Conservation (phyloP, 1,140 invertebrate species). For the Conopomorpha cramerella region DNA sequence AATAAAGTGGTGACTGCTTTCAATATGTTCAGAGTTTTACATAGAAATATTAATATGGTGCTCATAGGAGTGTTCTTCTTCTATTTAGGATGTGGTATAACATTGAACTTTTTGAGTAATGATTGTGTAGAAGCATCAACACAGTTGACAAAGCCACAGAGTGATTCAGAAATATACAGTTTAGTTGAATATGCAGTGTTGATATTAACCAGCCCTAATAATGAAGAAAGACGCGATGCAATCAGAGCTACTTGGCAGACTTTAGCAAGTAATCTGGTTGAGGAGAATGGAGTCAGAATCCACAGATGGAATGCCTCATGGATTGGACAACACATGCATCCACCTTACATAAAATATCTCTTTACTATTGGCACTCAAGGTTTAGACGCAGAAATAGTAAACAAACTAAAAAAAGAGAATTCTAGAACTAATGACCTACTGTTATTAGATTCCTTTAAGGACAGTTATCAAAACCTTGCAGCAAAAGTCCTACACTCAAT, state of each 20-base stretch:
- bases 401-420: conserved; percentile 23
- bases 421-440: conserved; percentile 28
- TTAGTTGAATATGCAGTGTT: conserved; percentile 30
- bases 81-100: conserved; percentile 35
- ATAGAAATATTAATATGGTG: conserved; percentile 33
- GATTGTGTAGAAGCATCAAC: conserved; percentile 5
- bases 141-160: too few species aligned
- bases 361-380: conserved; percentile 29
- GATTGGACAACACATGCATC: conserved; percentile 9
- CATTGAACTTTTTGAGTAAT: conserved; percentile 17
- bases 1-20: conserved; percentile 16
- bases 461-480: conserved; percentile 36
- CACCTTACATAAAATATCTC: conserved; percentile 27
- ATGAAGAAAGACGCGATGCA: conserved; percentile 31
- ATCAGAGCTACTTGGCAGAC: conserved; percentile 40
- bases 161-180: too few species aligned
- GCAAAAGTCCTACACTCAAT: conserved; percentile 26
- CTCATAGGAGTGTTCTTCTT: conserved; percentile 35
- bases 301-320: conserved; percentile 40
- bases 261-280: conserved; percentile 32
- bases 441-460: conserved; percentile 26
- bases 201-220: conserved; percentile 30
- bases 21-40: too few species aligned
- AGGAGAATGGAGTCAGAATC: conserved; percentile 35
- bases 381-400: conserved; percentile 13